Evolutionary conservation across 2,888 invertebrate species (phyloP).

Genomic region (Lordiphosa andalusiaca): DNA sequence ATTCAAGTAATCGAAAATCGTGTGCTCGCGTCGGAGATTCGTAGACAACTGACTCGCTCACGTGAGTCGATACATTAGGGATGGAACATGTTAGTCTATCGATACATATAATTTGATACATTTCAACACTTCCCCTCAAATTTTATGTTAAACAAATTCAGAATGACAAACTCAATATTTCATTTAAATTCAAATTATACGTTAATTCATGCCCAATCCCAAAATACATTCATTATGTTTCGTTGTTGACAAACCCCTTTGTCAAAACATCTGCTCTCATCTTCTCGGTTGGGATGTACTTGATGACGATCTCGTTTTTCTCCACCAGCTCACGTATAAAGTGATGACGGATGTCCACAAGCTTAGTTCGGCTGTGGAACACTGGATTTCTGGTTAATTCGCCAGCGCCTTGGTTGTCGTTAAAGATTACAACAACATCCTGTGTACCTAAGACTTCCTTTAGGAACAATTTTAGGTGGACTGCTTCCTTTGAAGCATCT

Average conservation of each 20-base stretch:
- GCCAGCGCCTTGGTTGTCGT: constrained; percentile 13
- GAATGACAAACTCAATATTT: too few species aligned
- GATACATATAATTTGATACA: too few species aligned
- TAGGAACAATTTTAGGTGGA: constrained; percentile 3
- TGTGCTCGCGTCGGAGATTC: too few species aligned
- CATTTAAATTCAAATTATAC: too few species aligned
- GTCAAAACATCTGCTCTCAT: neutral
- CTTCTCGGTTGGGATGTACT: constrained; percentile 3
- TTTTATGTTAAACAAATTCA: too few species aligned
- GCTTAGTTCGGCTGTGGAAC: constrained; percentile 4
- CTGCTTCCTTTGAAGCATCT: constrained; percentile 8
- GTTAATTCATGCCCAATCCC: constrained; percentile 1
- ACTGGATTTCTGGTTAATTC: constrained; percentile 1
- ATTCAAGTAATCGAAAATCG: too few species aligned
- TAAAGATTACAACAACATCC: constrained; percentile 1
- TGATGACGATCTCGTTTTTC: constrained; percentile 2
- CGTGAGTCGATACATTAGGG: too few species aligned
- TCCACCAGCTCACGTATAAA: constrained; percentile 8
- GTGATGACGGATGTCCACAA: constrained; percentile 10
- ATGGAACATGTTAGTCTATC: too few species aligned
- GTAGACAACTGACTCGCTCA: too few species aligned
- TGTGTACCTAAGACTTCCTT: neutral
- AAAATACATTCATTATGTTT: neutral
- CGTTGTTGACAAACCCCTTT: neutral
- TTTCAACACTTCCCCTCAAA: too few species aligned